These are phyloP conservation scores for Heliopora coerulea DNA, from an alignment of 92 coral and sea anemone species.

Conservation along the genomic window DNA sequence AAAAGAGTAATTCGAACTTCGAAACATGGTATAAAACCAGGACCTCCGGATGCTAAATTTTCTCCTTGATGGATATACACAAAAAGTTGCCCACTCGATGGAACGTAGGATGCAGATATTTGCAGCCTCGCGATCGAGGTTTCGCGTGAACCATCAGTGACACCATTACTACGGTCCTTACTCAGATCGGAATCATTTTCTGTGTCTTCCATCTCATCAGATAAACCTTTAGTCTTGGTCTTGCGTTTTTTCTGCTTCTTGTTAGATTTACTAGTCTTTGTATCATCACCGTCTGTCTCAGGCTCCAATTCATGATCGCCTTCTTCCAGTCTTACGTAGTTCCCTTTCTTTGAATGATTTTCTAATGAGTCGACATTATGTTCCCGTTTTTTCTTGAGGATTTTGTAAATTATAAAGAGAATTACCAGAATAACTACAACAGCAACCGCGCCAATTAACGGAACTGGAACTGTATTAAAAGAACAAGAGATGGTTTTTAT, in stretches of 20 bases:
- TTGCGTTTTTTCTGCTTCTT: slow-evolving; percentile 27
- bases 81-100: slow-evolving; percentile 6
- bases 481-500: not conserved
- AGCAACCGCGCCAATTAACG: slow-evolving; percentile 11
- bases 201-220: not conserved
- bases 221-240: not conserved
- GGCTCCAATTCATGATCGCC: slow-evolving; percentile 4
- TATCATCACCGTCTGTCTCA: not conserved
- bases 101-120: slow-evolving; percentile 1
- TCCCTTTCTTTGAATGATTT: not conserved
- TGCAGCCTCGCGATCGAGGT: slow-evolving; percentile 7
- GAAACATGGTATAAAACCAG: not conserved
- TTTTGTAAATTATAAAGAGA: slow-evolving; percentile 9
- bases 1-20: slow-evolving; percentile 27
- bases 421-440: slow-evolving; percentile 3
- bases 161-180: not conserved
- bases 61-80: slow-evolving; percentile 18
- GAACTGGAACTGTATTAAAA: slow-evolving; percentile 33
- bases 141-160: not conserved
- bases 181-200: not conserved
- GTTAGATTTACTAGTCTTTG: not conserved
- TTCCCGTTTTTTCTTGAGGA: slow-evolving; percentile 10
- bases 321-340: slow-evolving; percentile 21
- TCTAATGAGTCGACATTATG: not conserved
- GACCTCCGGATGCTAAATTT: not conserved